Evolutionary conservation across 2,888 invertebrate genomes (phyloP).

Genomic region (Argynnis bischoffii): DNA sequence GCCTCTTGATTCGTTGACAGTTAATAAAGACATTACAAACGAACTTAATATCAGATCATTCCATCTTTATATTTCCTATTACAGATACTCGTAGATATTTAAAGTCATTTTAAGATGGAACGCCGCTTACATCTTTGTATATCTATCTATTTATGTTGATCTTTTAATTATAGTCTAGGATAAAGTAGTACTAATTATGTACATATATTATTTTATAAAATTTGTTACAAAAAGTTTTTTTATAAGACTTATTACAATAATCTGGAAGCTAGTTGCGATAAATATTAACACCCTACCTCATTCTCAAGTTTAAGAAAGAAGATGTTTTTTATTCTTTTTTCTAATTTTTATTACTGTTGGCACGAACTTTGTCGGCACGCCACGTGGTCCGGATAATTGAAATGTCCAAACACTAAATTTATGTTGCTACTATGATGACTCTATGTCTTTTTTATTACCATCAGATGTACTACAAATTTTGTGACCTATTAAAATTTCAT

Average conservation of each 20-base stretch:
- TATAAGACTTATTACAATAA: not conserved
- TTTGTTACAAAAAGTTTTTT: not conserved
- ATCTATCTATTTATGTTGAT: slow-evolving; percentile 2
- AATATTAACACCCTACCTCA: slow-evolving; percentile 27
- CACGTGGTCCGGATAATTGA: slow-evolving; percentile 79
- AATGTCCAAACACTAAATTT: slow-evolving; percentile 79
- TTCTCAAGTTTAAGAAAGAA: slow-evolving; percentile 34
- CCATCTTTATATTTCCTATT: slow-evolving; percentile 52
- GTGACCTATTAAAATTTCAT: slow-evolving; percentile 4
- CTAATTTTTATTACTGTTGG: slow-evolving; percentile 71
- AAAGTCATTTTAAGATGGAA: slow-evolving; percentile 20
- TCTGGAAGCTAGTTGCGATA: slow-evolving; percentile 14
- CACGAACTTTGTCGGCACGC: slow-evolving; percentile 78
- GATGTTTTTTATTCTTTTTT: slow-evolving; percentile 52
- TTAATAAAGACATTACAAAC: slow-evolving; percentile 80
- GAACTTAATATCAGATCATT: slow-evolving; percentile 69
- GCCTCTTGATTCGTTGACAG: slow-evolving; percentile 76
- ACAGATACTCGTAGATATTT: slow-evolving; percentile 27
- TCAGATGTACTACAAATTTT: slow-evolving; percentile 10
- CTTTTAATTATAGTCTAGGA: not conserved
- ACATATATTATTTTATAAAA: not conserved
- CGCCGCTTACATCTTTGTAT: slow-evolving; percentile 8
- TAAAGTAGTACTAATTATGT: too few relatives aligned
- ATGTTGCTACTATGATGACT: slow-evolving; percentile 69
- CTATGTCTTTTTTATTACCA: slow-evolving; percentile 23